These are phyloP conservation scores for Dryobota labecula DNA, from an alignment of 2,888 invertebrate species.

Conservation along the genomic window DNA sequence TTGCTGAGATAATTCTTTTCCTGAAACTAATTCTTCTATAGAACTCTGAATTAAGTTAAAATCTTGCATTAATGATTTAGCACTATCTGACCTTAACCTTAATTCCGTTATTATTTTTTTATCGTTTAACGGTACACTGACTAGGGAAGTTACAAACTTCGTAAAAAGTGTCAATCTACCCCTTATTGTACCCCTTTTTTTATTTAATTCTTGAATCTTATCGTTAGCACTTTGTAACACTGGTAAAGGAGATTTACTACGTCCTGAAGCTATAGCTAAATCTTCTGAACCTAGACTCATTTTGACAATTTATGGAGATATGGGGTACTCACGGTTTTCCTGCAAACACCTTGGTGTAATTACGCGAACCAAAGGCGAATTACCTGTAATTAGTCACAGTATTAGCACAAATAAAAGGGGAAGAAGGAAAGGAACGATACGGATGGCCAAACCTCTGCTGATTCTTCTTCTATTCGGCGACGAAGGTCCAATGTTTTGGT, in stretches of 20 bases:
- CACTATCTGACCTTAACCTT: too few relatives aligned
- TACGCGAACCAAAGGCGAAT: neutral
- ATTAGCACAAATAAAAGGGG: neutral
- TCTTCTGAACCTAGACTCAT: too few relatives aligned
- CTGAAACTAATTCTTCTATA: conserved; percentile 3
- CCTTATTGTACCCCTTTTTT: too few relatives aligned
- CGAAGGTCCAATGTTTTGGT: neutral
- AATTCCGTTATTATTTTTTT: neutral
- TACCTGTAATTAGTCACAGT: neutral
- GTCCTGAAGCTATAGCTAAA: too few relatives aligned
- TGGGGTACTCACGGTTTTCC: too few relatives aligned
- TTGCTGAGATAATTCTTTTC: neutral
- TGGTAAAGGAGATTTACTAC: too few relatives aligned
- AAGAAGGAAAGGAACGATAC: neutral
- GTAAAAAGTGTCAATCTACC: neutral
- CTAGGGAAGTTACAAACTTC: neutral
- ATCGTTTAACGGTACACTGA: neutral
- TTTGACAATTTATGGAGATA: too few relatives aligned
- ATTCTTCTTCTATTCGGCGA: too few relatives aligned
- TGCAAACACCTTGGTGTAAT: too few relatives aligned
- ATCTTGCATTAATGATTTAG: neutral
- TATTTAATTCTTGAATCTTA: too few relatives aligned
- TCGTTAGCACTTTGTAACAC: too few relatives aligned
- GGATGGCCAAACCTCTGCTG: neutral
- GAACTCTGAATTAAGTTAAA: neutral